These are phyloP conservation scores for Argyresthia albistria DNA, from an alignment of 2,888 invertebrate species.

Conservation along the genomic window DNA sequence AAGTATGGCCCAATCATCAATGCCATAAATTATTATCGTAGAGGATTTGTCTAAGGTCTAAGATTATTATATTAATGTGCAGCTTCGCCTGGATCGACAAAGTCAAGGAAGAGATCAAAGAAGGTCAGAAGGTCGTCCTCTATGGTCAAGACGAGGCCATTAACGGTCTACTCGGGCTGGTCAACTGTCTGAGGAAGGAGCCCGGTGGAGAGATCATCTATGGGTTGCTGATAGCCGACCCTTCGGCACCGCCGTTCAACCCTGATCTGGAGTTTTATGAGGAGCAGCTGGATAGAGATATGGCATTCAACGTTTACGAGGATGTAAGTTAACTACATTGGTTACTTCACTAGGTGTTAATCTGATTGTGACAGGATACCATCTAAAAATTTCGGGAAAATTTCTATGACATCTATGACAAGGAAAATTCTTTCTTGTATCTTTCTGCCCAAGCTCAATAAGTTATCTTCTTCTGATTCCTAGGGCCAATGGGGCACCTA, in stretches of 20 bases:
- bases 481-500: conserved; percentile 83
- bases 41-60: too few species aligned
- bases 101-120: conserved; percentile 50
- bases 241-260: conserved; percentile 77
- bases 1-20: too few species aligned
- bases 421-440: neutral
- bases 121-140: conserved; percentile 72
- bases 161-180: conserved; percentile 89
- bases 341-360: neutral
- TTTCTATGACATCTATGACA: too few species aligned
- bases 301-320: conserved; percentile 84
- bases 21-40: too few species aligned
- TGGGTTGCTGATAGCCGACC: conserved; percentile 76
- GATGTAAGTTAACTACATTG: conserved; percentile 42
- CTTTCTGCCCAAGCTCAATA: neutral
- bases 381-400: too few species aligned
- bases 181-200: conserved; percentile 89
- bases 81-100: conserved; percentile 68
- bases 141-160: conserved; percentile 77
- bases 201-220: conserved; percentile 78
- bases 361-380: too few species aligned
- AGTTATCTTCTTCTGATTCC: too few species aligned
- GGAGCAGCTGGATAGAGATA: conserved; percentile 77
- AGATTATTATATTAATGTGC: too few species aligned
- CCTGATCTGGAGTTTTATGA: conserved; percentile 76